Evolutionary conservation across 2,113 vertebrate genomes (phyloP).

Genomic region (Alouatta palliata): DNA sequence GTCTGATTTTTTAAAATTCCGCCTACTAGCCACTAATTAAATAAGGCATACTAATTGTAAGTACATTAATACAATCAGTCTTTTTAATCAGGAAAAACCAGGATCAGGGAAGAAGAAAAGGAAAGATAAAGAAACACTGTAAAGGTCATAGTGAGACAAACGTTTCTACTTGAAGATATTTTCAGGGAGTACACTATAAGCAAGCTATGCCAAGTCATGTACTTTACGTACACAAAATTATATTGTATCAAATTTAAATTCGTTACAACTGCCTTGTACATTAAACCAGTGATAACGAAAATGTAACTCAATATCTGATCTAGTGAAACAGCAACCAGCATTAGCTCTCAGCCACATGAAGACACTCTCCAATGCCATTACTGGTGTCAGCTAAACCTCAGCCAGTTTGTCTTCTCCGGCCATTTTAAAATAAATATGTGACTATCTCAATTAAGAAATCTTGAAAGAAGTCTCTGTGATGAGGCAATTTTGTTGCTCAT

Average conservation of each 20-base stretch:
- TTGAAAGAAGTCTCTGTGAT: slow-evolving; percentile 78
- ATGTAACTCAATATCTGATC: slow-evolving; percentile 84
- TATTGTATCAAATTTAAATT: slow-evolving; percentile 86
- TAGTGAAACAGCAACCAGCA: slow-evolving; percentile 79
- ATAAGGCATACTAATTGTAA: not conserved
- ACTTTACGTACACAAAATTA: slow-evolving; percentile 84
- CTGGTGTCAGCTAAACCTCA: slow-evolving; percentile 76
- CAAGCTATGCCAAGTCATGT: slow-evolving; percentile 78
- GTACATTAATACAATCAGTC: not conserved
- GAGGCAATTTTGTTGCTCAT: slow-evolving; percentile 82
- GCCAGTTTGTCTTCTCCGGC: slow-evolving; percentile 60
- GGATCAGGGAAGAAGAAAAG: slow-evolving; percentile 11
- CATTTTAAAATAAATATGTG: slow-evolving; percentile 75
- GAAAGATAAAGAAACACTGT: slow-evolving; percentile 61
- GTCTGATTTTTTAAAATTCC: slow-evolving; percentile 33
- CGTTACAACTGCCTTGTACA: slow-evolving; percentile 87
- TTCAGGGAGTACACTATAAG: slow-evolving; percentile 76
- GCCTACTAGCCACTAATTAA: not conserved
- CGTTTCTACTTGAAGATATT: slow-evolving; percentile 73
- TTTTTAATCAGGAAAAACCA: slow-evolving; percentile 49
- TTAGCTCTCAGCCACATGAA: slow-evolving; percentile 74
- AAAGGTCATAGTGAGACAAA: slow-evolving; percentile 80
- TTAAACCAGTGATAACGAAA: slow-evolving; percentile 87
- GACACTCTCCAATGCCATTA: slow-evolving; percentile 74
- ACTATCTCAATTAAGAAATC: slow-evolving; percentile 77